phyloP scores from a whole-genome alignment of 2,797 vertebrate genomes.

The Notolabrus celidotus region DNA sequence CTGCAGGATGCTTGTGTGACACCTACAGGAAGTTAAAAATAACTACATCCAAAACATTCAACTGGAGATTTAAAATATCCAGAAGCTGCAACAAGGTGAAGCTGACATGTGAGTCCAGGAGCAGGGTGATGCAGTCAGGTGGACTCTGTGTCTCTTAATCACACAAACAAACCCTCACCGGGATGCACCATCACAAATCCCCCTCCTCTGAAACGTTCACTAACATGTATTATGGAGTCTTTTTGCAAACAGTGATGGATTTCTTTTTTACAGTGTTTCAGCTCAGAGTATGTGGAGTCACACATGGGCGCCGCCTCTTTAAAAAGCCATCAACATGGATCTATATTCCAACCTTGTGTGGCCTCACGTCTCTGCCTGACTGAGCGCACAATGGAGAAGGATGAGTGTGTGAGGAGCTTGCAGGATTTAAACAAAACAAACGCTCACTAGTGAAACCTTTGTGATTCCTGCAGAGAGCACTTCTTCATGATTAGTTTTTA shows the following conservation, averaged over 20 bases:
- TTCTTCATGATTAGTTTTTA: constrained; percentile 49
- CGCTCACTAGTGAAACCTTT: constrained; percentile 3
- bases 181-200: constrained; percentile 4
- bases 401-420: constrained; percentile 37
- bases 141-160: no score
- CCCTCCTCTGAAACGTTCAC: constrained; percentile 10
- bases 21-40: no score
- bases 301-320: constrained; percentile 66
- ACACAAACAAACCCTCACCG: background rate
- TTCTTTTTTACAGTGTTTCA: constrained; percentile 29
- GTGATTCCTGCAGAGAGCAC: constrained; percentile 3
- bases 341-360: constrained; percentile 61
- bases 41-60: no score
- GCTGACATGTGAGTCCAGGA: no score
- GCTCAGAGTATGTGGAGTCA: constrained; percentile 50
- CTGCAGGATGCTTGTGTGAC: no score
- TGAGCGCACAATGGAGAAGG: constrained; percentile 52
- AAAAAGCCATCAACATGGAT: constrained; percentile 70
- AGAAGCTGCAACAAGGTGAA: no score
- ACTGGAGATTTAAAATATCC: no score
- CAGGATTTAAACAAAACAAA: constrained; percentile 31
- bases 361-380: constrained; percentile 38
- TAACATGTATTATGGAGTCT: constrained; percentile 26
- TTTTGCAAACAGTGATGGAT: constrained; percentile 34
- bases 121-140: no score